A percentile compares a stretch with the other conserved stretches of the same genome.
Evolutionary conservation across 1,140 invertebrate species (phyloP).

Genomic region (Drosophila paulistorum): DNA sequence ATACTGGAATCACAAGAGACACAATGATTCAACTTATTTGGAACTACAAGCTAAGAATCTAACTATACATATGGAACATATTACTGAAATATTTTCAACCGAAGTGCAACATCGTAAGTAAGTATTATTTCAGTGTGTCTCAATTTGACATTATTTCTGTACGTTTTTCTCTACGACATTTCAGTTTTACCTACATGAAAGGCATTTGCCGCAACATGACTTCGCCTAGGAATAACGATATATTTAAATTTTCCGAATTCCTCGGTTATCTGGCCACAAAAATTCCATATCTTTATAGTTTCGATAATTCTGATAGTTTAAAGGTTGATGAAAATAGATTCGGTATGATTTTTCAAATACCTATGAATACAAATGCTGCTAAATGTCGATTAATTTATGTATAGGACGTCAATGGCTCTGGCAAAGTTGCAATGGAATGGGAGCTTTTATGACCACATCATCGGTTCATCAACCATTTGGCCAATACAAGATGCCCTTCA

Average conservation of each 20-base stretch:
- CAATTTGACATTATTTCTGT: neutral
- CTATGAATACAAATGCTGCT: too few species aligned
- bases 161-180: neutral
- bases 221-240: neutral
- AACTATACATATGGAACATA: neutral
- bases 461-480: conserved; percentile 37
- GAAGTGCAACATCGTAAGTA: conserved; percentile 40
- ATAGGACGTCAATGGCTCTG: conserved; percentile 41
- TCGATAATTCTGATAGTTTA: neutral
- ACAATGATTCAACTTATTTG: conserved; percentile 6
- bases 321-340: neutral
- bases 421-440: conserved; percentile 40
- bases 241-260: conserved; percentile 12
- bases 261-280: neutral
- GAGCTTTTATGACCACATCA: conserved; percentile 27
- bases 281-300: neutral
- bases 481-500: neutral
- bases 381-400: too few species aligned
- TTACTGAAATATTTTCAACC: neutral
- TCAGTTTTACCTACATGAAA: conserved; percentile 1
- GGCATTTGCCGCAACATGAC: conserved; percentile 28
- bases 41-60: conserved; percentile 13
- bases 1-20: conserved; percentile 21
- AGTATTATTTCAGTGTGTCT: neutral
- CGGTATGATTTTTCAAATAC: neutral